Conservation (phyloP, 2,888 invertebrate species). For the Epsilonema sp. region DNA sequence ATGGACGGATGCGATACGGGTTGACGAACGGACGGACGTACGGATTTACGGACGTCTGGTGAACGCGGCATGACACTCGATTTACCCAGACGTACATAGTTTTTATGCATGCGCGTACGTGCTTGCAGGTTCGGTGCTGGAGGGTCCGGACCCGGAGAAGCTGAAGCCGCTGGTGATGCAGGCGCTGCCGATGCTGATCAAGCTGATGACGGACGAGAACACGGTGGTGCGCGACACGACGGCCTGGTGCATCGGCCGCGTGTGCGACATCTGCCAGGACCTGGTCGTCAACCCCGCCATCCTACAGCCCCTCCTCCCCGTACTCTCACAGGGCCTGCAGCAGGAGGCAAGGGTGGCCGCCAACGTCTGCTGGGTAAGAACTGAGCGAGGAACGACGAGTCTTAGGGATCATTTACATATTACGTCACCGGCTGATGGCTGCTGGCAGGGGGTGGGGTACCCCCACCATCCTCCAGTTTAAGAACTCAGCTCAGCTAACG, state of each 20-base stretch:
- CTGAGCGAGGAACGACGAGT: too few relatives aligned
- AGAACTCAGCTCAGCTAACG: too few relatives aligned
- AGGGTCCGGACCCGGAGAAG: constrained; percentile 66
- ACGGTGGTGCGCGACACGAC: constrained; percentile 89
- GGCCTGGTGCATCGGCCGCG: constrained; percentile 92
- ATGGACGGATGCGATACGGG: too few relatives aligned
- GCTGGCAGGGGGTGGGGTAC: too few relatives aligned
- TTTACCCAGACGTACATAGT: too few relatives aligned
- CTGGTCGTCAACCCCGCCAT: constrained; percentile 65
- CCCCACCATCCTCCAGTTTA: too few relatives aligned
- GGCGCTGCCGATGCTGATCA: constrained; percentile 84
- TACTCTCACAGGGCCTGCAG: constrained; percentile 48
- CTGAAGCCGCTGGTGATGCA: constrained; percentile 82
- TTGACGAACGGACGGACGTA: too few relatives aligned
- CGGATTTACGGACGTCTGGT: too few relatives aligned
- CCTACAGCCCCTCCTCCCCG: constrained; percentile 45
- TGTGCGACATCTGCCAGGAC: constrained; percentile 57
- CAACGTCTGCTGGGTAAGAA: constrained; percentile 88
- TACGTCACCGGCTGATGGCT: too few relatives aligned
- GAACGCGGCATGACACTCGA: too few relatives aligned
- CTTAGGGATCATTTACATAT: too few relatives aligned
- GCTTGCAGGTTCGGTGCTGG: constrained; percentile 50
- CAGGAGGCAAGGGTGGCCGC: constrained; percentile 89
- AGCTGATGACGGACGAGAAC: constrained; percentile 75
- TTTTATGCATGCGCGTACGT: too few relatives aligned